Base-by-base conservation (phyloP, 2,888 invertebrate genomes). In the Schizaphis graminum region DNA sequence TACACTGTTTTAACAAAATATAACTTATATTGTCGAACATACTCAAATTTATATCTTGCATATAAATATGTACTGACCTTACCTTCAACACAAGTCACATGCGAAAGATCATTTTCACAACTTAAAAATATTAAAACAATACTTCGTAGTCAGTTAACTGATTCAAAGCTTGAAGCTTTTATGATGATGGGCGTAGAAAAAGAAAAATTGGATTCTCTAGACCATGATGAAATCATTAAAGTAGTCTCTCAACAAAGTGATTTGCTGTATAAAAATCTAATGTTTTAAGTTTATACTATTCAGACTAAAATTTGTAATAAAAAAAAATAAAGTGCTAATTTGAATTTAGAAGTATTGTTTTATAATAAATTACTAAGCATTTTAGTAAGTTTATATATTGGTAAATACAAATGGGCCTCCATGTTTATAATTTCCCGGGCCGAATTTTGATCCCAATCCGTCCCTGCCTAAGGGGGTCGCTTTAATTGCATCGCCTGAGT, bases 221-320 rank as follows among this genome's bases (percentile, higher is more conserved):
- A 88, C 35, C 88, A 10, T 35, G n/a, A 88, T 88, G 53, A 35
- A 53, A 53, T 53, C 16, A 88, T 88, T 85, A 47, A 85, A 16
- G 49, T 87, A 53, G 87, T 87, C n/a, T 87, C 53, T 87, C 49
- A 87, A 87, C 87, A 87, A n/a, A 87, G 49, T 87, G 49, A 53
- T 87, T 87, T 87, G n/a, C 49, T n/a, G 49, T 53, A 87, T 85
- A 87, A 87, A 53, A 13, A n/a, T 87, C n/a, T 87, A 11, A 85
- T 41, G 44, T 85, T 84, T 26, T 84, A 84, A 84, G n/a, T n/a
- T n/a, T 0, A 41, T n/a, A 67, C 16, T 67, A 61, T 61, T n/a
- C n/a, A n/a, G n/a, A n/a, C n/a, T n/a, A 67, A n/a, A 67, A 67
- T n/a, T 67, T 67, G 0, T 67, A n/a, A 57, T 67, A 41, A 41